Conservation (phyloP, 1,140 invertebrate genomes). For the Camponotus floridanus region DNA sequence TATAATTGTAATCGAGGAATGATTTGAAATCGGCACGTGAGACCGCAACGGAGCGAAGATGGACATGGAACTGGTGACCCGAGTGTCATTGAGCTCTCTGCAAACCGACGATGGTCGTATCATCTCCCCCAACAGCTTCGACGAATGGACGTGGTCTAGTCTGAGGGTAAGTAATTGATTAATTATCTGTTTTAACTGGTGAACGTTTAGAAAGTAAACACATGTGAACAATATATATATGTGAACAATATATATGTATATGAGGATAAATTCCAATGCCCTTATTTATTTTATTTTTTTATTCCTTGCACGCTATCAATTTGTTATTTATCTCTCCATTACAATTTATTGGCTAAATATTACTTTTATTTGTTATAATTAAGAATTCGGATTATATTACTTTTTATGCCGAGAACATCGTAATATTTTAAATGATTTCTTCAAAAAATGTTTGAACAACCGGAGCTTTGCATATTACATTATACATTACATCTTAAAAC, state of each 20-base stretch:
- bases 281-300: not conserved
- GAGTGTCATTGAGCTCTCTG: conserved; percentile 82
- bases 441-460: too few species aligned
- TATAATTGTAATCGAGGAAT: conserved; percentile 11
- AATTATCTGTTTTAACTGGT: not conserved
- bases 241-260: too few species aligned
- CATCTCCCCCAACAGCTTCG: conserved; percentile 80
- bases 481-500: not conserved
- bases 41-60: conserved; percentile 65
- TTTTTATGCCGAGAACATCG: too few species aligned
- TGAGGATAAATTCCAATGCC: not conserved
- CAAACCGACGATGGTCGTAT: conserved; percentile 80
- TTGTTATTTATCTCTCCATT: too few species aligned
- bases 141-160: conserved; percentile 84
- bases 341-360: too few species aligned
- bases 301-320: too few species aligned
- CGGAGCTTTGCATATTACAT: not conserved
- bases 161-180: conserved; percentile 79
- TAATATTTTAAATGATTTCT: too few species aligned
- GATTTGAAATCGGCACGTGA: conserved; percentile 1
- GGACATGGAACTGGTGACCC: conserved; percentile 83
- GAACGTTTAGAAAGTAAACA: not conserved
- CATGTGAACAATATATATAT: too few species aligned
- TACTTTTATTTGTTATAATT: too few species aligned
- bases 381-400: too few species aligned